These are phyloP conservation scores for Carpatolechia fugitivella DNA, from an alignment of 2,888 invertebrate species.

Conservation along the genomic window DNA sequence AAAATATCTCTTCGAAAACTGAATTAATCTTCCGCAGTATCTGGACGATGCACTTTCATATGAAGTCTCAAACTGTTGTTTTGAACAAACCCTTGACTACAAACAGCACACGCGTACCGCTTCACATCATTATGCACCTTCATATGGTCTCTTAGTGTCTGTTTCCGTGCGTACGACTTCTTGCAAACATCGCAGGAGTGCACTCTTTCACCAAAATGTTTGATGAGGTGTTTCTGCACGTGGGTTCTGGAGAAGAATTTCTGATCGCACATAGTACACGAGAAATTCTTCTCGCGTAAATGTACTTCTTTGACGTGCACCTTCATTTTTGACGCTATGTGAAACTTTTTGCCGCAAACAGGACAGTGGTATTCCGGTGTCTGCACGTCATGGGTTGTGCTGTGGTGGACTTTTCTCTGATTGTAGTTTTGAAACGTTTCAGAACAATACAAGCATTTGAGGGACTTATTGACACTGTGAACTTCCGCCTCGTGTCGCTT, in stretches of 20 bases:
- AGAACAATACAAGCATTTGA: conserved; percentile 55
- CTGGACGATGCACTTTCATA: conserved; percentile 49
- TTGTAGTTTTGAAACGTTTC: conserved; percentile 55
- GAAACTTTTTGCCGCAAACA: conserved; percentile 53
- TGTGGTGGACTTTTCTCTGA: conserved; percentile 53
- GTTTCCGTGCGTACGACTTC: conserved; percentile 68
- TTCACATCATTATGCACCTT: conserved; percentile 53
- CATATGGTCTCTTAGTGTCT: conserved; percentile 61
- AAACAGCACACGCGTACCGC: conserved; percentile 43
- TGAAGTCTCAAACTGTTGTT: conserved; percentile 52
- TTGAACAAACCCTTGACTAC: conserved; percentile 52
- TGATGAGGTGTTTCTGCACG: conserved; percentile 73
- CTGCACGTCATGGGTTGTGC: conserved; percentile 41
- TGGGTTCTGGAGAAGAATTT: conserved; percentile 73
- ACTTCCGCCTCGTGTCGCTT: conserved; percentile 47
- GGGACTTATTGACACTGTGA: conserved; percentile 46
- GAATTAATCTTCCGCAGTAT: conserved; percentile 17
- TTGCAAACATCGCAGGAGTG: conserved; percentile 70
- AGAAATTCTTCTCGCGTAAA: conserved; percentile 61
- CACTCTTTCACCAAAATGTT: conserved; percentile 67
- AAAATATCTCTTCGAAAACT: too few relatives aligned
- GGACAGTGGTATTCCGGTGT: conserved; percentile 50
- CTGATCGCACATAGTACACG: conserved; percentile 69
- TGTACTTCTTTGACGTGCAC: conserved; percentile 67
- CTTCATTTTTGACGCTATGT: conserved; percentile 56